These are phyloP conservation scores for Elanoides forficatus DNA, from an alignment of 2,113 vertebrate species.

Conservation along the genomic window DNA sequence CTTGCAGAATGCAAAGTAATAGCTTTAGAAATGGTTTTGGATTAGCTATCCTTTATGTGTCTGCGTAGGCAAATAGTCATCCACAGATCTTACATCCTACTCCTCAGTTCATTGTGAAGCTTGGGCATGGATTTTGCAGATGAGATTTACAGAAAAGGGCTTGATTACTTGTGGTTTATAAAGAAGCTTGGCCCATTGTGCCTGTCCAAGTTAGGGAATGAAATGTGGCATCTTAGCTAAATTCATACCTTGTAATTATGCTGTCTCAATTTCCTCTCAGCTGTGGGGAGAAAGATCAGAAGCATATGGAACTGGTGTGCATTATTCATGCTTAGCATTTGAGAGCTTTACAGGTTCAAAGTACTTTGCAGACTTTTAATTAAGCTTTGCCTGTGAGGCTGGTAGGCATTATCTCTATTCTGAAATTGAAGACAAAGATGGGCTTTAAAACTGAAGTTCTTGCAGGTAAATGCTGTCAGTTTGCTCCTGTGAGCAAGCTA, in stretches of 20 bases:
- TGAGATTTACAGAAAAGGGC: conserved; percentile 31
- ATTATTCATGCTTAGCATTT: conserved; percentile 11
- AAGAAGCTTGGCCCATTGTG: conserved; percentile 22
- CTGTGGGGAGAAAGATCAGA: conserved; percentile 42
- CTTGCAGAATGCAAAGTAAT: background rate
- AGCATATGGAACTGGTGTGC: background rate
- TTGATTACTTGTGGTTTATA: conserved; percentile 28
- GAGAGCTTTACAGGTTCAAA: conserved; percentile 40
- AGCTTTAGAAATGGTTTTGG: conserved; percentile 19
- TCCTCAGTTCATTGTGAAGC: background rate
- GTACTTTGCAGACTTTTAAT: conserved; percentile 33
- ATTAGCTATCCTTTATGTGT: background rate
- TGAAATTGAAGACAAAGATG: background rate
- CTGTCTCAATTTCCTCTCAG: conserved; percentile 49
- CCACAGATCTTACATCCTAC: background rate
- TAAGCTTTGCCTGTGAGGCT: conserved; percentile 21
- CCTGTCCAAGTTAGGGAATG: background rate
- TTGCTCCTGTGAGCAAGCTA: background rate
- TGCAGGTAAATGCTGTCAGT: background rate
- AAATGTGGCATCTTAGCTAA: conserved; percentile 35
- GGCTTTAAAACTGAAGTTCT: background rate
- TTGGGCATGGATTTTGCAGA: conserved; percentile 8
- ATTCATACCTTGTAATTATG: conserved; percentile 46
- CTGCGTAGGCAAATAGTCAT: background rate
- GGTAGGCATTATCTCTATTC: background rate